Conservation (phyloP, 2,797 vertebrate species). For the Sebastes trivittatus region DNA sequence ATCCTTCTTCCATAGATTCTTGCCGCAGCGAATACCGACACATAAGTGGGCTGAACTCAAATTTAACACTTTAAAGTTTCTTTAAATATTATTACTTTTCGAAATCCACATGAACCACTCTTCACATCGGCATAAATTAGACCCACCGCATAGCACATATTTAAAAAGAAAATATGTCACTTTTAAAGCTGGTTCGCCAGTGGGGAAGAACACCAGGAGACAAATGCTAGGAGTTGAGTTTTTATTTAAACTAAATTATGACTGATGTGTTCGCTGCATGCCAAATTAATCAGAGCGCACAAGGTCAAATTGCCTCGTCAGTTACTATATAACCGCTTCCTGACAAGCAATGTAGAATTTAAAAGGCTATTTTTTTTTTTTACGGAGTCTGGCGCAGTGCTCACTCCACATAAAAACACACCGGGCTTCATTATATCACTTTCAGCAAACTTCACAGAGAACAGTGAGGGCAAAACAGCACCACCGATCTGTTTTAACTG, state of each 20-base stretch:
- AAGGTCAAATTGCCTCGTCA: background rate
- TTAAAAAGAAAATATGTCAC: background rate
- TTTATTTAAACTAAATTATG: background rate
- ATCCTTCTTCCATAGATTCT: too few relatives aligned
- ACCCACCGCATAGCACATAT: background rate
- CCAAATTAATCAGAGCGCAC: background rate
- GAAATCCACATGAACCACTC: background rate
- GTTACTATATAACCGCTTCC: background rate
- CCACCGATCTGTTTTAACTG: background rate
- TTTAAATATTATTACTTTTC: background rate
- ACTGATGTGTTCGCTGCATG: background rate
- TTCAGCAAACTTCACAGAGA: background rate
- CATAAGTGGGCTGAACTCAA: background rate
- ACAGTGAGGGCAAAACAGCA: background rate
- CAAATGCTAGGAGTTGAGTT: background rate
- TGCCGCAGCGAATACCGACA: too few relatives aligned
- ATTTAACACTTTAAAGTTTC: background rate
- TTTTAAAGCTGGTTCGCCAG: background rate
- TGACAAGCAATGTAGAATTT: background rate
- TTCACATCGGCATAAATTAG: background rate
- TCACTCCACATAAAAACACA: background rate
- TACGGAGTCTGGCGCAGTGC: background rate
- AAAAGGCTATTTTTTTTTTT: background rate
- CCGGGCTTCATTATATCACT: background rate
- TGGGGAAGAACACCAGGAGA: too few relatives aligned